These are phyloP conservation scores for Parnassius apollo DNA, from an alignment of 2,888 invertebrate genomes.

Conservation along the genomic window DNA sequence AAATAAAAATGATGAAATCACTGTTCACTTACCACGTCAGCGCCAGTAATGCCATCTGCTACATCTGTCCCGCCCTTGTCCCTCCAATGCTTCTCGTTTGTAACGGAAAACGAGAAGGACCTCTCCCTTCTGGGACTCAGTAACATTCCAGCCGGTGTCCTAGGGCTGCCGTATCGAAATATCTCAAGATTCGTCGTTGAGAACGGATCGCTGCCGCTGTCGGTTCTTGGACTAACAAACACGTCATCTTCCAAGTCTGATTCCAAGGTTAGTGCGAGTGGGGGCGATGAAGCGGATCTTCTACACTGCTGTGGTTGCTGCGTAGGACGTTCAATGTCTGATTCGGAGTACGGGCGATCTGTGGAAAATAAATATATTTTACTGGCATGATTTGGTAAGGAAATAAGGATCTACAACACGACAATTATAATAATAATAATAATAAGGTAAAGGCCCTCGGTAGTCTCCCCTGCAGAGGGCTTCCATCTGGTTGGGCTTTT, in stretches of 20 bases:
- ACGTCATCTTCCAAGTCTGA: conserved; percentile 73
- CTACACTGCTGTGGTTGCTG: conserved; percentile 50
- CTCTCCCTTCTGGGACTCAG: conserved; percentile 68
- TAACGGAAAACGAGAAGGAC: conserved; percentile 66
- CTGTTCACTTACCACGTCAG: conserved; percentile 60
- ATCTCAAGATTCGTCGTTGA: conserved; percentile 66
- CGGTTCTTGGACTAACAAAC: conserved; percentile 63
- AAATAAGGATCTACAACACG: too few relatives aligned
- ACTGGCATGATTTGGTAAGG: not conserved
- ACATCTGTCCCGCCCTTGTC: conserved; percentile 75
- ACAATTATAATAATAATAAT: too few relatives aligned
- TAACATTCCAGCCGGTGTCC: conserved; percentile 69
- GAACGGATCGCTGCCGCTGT: conserved; percentile 65
- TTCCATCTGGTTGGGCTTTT: too few relatives aligned
- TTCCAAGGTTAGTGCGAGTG: conserved; percentile 61
- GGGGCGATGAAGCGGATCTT: conserved; percentile 67
- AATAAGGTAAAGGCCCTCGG: too few relatives aligned
- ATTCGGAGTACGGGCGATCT: conserved; percentile 75
- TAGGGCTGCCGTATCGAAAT: conserved; percentile 62
- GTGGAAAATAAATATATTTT: conserved; percentile 31
- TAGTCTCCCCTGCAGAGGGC: too few relatives aligned
- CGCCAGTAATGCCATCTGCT: conserved; percentile 55
- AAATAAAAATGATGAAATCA: too few relatives aligned
- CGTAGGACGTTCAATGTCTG: conserved; percentile 55
- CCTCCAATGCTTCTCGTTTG: conserved; percentile 73